A percentile compares a stretch with the other conserved stretches of the same genome.
These are phyloP conservation scores for Neosilurus mollespiculum DNA, from an alignment of 2,797 vertebrate species.

Conservation along the genomic window DNA sequence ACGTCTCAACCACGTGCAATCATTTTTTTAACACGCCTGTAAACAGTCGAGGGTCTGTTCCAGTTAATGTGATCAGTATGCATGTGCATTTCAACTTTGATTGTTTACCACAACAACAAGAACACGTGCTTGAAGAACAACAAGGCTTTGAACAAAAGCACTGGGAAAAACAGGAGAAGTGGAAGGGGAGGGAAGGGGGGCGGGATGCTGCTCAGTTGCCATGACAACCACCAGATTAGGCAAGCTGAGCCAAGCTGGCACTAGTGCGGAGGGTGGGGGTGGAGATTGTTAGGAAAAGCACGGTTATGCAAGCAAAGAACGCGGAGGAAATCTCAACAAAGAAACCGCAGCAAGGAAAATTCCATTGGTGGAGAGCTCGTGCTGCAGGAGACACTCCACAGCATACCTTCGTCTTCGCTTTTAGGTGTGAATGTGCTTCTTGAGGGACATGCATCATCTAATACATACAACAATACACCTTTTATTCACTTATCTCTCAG, in stretches of 20 bases:
- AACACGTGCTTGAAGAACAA: conserved; percentile 58
- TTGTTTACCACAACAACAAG: not conserved
- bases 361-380: not conserved
- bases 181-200: conserved; percentile 23
- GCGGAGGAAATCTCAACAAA: conserved; percentile 34
- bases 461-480: not conserved
- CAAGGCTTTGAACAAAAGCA: conserved; percentile 67
- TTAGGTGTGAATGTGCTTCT: not conserved
- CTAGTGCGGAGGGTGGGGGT: conserved; percentile 53
- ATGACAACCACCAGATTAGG: conserved; percentile 74
- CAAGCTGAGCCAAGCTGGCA: conserved; percentile 68
- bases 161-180: not conserved
- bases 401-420: not conserved
- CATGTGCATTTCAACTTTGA: conserved; percentile 56
- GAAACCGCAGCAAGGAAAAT: conserved; percentile 44
- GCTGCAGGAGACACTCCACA: not conserved
- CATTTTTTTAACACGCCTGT: not conserved
- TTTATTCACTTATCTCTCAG: not conserved
- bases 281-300: conserved; percentile 12
- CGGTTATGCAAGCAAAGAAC: conserved; percentile 69
- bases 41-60: not conserved
- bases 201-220: conserved; percentile 74
- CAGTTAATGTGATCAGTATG: not conserved
- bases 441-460: not conserved
- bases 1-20: not conserved